phyloP scores from a whole-genome alignment of 1,140 invertebrate genomes.

The Hylaeus anthracinus region DNA sequence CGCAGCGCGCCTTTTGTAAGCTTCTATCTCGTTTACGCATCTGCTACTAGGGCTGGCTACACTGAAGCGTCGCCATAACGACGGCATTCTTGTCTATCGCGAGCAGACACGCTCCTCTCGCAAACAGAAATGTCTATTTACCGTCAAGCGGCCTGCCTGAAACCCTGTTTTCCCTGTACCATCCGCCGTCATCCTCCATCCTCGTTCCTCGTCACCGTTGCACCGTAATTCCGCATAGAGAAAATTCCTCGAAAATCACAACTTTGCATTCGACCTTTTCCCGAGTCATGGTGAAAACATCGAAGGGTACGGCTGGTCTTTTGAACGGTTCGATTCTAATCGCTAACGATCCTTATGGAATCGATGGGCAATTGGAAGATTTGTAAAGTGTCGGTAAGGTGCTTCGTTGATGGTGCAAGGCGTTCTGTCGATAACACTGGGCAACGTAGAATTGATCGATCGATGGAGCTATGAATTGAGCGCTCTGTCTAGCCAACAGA shows the following conservation, averaged over 20 bases:
- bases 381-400: too few species aligned
- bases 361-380: too few species aligned
- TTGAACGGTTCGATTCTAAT: too few species aligned
- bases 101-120: slow-evolving; percentile 43
- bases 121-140: slow-evolving; percentile 61
- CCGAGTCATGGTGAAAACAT: not conserved
- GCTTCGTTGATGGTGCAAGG: too few species aligned
- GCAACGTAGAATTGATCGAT: too few species aligned
- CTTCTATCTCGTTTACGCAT: slow-evolving; percentile 73
- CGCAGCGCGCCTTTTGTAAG: slow-evolving; percentile 69
- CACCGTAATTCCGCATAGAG: not conserved
- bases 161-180: slow-evolving; percentile 37
- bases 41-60: slow-evolving; percentile 56
- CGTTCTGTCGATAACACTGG: too few species aligned
- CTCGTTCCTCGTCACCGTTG: not conserved
- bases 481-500: too few species aligned
- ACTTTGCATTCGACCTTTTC: not conserved
- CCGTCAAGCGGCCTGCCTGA: slow-evolving; percentile 34
- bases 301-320: too few species aligned
- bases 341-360: too few species aligned
- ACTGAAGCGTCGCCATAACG: slow-evolving; percentile 60
- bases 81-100: slow-evolving; percentile 63
- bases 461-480: too few species aligned
- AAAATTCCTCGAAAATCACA: slow-evolving; percentile 18
- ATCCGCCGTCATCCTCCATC: not conserved